These are phyloP conservation scores for Hydrolagus colliei DNA, from an alignment of 2,797 vertebrate genomes.

Conservation along the genomic window DNA sequence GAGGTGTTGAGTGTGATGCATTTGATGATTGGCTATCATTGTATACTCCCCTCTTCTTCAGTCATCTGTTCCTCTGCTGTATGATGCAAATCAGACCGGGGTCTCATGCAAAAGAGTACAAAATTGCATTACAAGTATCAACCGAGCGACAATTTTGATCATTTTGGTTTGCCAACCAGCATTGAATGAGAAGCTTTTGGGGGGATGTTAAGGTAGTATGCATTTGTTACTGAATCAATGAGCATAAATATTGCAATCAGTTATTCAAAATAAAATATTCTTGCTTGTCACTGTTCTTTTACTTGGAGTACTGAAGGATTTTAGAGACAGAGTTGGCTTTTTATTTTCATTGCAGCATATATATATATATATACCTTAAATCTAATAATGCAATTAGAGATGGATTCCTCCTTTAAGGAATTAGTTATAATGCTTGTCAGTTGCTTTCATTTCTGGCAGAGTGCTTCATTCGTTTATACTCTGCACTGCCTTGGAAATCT, in stretches of 20 bases:
- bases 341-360: no score
- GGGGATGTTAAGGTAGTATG: neutral
- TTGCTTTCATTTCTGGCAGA: no score
- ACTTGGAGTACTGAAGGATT: neutral
- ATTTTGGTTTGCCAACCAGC: no score
- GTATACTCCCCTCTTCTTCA: slow-evolving; percentile 53
- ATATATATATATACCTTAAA: no score
- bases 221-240: neutral
- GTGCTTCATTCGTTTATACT: no score
- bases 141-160: neutral
- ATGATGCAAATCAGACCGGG: neutral
- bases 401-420: no score
- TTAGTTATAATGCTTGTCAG: no score
- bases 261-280: neutral
- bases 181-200: neutral
- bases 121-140: neutral
- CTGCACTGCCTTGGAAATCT: no score
- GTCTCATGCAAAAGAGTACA: neutral
- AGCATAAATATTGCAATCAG: neutral
- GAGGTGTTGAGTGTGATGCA: slow-evolving; percentile 49
- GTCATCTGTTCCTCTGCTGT: slow-evolving; percentile 13
- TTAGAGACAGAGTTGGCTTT: neutral
- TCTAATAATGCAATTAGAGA: no score
- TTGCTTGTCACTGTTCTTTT: neutral
- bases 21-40: slow-evolving; percentile 57